Evolutionary conservation across 2,888 invertebrate genomes (phyloP), one percentile per base, ranked within the genome.

Genomic region (Stenchaetothrips biformis): DNA sequence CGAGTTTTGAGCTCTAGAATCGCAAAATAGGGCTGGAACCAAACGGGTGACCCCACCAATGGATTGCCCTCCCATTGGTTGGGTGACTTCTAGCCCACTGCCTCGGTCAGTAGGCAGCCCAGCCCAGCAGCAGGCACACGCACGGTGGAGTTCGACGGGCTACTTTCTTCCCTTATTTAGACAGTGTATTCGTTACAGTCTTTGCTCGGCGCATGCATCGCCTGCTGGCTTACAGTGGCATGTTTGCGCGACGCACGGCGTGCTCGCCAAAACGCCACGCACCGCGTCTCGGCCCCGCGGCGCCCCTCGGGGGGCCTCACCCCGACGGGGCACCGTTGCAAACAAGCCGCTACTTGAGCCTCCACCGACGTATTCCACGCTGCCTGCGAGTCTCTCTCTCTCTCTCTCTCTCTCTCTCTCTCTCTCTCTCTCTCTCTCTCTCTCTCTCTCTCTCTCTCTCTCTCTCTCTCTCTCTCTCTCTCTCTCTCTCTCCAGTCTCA

Each of bases 261-360:
- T 47, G 78, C n/a, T 48, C 25, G 78, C 85, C 83, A 84, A 84
- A 84, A 82, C 82, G 83, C 83, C 84, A 84, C 84, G 84, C 37
- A 37, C 84, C 84, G 80, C 81, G 81, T 37, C 37, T 37, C 37
- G 86, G 67, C 21, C 79, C 48, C 79, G 48, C 9, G 16, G 79
- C 79, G 11, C 21, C 21, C 16, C 18, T 47, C n/a, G 27, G 49
- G 18, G 16, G 47, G 18, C 3, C 49, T 13, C 37, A 25, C 2
- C 78, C 48, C 49, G n/a, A 11, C 53, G 53, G 37, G 18, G 48
- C 80, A 18, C 48, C 48, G n/a, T 25, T 53, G 27, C 25, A 77
- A 77, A 77, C 49, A 37, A 16, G 77, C 47, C 27, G 67, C 67
- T 25, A 74, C 67, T 74, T 74, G 67, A 25, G 25, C 67, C 67